Conservation (phyloP, 2,797 vertebrate genomes). For the Scolopax rusticola region DNA sequence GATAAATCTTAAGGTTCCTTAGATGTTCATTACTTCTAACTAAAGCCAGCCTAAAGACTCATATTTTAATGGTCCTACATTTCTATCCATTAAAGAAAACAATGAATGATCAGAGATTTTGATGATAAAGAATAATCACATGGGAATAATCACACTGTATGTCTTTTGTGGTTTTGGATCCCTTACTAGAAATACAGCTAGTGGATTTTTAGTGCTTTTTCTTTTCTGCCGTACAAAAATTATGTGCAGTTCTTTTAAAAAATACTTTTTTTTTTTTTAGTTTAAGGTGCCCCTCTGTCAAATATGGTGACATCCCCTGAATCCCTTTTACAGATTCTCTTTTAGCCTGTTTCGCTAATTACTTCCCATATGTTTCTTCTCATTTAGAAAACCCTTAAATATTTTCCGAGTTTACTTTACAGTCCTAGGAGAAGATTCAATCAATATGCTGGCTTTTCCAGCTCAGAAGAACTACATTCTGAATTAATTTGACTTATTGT, state of each 20-base stretch:
- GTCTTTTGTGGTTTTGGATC: conserved; percentile 26
- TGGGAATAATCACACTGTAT: background rate
- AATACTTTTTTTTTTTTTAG: background rate
- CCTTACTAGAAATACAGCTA: conserved; percentile 26
- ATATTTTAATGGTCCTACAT: background rate
- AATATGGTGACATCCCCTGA: background rate
- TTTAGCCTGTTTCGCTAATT: background rate
- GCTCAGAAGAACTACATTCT: background rate
- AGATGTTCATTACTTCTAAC: background rate
- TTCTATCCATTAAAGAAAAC: background rate
- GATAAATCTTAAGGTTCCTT: background rate
- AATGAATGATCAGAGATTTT: background rate
- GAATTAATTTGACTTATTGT: background rate
- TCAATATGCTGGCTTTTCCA: background rate
- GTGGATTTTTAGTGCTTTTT: background rate
- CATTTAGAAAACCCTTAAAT: background rate
- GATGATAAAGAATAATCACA: background rate
- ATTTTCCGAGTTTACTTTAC: background rate
- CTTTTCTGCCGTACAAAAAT: background rate
- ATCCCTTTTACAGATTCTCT: background rate
- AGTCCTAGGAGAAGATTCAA: background rate
- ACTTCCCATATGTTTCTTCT: background rate
- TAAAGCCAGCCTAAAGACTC: conserved; percentile 9
- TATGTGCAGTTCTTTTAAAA: background rate
- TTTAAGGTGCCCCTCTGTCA: background rate